Evolutionary conservation across 2,797 vertebrate species (phyloP).

Genomic region (Syncerus caffer): DNA sequence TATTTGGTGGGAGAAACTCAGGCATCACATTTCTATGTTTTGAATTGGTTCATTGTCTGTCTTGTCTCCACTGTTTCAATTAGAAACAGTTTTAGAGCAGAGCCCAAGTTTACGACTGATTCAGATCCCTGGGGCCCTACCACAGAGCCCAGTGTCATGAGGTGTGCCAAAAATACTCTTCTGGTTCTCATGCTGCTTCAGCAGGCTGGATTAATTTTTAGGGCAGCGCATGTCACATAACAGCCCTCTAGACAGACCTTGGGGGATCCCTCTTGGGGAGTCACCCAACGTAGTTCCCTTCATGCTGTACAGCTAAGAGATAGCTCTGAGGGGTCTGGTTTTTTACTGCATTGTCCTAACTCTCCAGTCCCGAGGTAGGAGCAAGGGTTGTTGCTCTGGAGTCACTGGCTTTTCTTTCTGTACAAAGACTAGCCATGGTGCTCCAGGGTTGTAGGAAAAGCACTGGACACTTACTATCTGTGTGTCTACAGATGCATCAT

Average conservation of each 20-base stretch:
- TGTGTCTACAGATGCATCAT: not conserved
- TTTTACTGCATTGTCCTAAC: not conserved
- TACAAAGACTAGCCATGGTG: not conserved
- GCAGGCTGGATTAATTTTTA: conserved; percentile 25
- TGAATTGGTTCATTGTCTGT: not conserved
- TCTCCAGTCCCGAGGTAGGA: not conserved
- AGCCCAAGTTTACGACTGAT: not conserved
- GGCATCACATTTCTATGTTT: conserved; percentile 13
- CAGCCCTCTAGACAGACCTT: not conserved
- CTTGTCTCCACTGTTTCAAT: conserved; percentile 16
- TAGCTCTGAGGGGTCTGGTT: not conserved
- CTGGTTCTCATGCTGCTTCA: not conserved
- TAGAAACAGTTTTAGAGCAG: conserved; percentile 29
- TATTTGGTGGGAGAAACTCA: conserved; percentile 32
- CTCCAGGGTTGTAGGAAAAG: not conserved
- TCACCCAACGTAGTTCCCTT: not conserved
- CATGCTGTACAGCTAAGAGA: not conserved
- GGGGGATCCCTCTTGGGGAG: not conserved
- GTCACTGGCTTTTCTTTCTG: not conserved
- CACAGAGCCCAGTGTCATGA: not conserved
- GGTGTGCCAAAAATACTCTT: not conserved
- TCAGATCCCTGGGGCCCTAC: not conserved
- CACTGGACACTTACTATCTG: not conserved
- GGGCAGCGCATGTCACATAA: not conserved
- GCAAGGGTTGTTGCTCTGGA: not conserved